Conservation (phyloP, 1,140 invertebrate species). For the Leptinotarsa defecta region DNA sequence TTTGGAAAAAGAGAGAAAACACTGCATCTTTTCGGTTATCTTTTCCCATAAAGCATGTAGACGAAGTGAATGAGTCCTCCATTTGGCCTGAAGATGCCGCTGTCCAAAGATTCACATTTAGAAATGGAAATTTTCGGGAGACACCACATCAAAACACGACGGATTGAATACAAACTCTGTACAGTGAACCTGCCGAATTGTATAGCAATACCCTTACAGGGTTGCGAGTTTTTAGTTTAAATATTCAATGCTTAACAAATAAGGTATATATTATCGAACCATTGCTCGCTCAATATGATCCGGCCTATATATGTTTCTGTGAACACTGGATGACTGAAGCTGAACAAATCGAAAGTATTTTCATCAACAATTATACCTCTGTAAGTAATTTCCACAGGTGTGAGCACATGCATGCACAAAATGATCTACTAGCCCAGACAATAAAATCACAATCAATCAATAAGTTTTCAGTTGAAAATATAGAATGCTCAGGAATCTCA, state of each 20-base stretch:
- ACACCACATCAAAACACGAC: not conserved
- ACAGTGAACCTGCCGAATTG: not conserved
- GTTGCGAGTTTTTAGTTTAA: not conserved
- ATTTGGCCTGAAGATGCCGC: not conserved
- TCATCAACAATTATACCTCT: no score
- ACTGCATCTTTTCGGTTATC: not conserved
- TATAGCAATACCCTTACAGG: not conserved
- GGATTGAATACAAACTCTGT: not conserved
- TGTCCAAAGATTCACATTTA: conserved; percentile 2
- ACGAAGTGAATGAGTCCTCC: not conserved
- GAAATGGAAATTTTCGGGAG: not conserved
- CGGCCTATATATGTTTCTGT: no score
- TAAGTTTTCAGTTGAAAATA: no score
- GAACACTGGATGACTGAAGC: no score
- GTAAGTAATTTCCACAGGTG: no score
- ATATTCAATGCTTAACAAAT: not conserved
- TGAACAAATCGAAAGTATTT: no score
- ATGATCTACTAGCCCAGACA: no score
- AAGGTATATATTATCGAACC: not conserved
- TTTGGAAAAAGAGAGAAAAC: conserved; percentile 4
- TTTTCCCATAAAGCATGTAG: conserved; percentile 3
- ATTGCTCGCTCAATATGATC: no score
- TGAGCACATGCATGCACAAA: no score
- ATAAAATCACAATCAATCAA: no score
- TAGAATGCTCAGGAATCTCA: no score